phyloP scores from a whole-genome alignment of 2,113 vertebrate genomes.

The Oreochromis tanganicae region DNA sequence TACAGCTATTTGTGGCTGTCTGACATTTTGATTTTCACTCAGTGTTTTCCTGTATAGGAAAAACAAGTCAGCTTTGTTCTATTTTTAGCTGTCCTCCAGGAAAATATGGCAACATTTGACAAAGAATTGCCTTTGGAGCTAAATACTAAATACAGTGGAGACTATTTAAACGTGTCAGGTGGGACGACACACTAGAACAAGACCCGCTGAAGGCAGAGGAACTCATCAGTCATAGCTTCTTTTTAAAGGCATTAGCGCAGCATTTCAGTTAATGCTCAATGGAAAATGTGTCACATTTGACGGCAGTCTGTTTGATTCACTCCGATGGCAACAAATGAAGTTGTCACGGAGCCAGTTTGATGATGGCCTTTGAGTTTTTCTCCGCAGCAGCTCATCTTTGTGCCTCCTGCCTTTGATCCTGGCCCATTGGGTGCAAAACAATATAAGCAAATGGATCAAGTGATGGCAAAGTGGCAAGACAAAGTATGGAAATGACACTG shows the following conservation, averaged over 20 bases:
- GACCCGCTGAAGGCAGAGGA: background rate
- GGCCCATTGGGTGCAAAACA: background rate
- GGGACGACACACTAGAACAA: background rate
- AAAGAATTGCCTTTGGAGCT: background rate
- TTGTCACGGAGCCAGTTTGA: background rate
- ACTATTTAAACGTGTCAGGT: background rate
- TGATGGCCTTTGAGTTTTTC: background rate
- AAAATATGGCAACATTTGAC: background rate
- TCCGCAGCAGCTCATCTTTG: background rate
- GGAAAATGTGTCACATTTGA: background rate
- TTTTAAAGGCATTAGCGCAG: background rate
- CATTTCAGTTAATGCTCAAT: background rate
- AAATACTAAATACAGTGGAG: background rate
- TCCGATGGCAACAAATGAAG: background rate
- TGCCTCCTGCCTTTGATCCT: background rate
- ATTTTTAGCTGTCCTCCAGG: background rate
- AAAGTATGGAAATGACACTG: background rate
- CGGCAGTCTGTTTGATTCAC: background rate
- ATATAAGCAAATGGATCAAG: background rate
- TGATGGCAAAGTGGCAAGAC: constrained; percentile 1
- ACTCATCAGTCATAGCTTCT: background rate
- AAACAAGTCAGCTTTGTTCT: background rate
- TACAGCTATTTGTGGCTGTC: background rate
- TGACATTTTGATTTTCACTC: background rate
- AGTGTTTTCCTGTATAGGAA: background rate